Evolutionary conservation across 2,113 vertebrate species (phyloP).

Genomic region (Actenoides lindsayi): DNA sequence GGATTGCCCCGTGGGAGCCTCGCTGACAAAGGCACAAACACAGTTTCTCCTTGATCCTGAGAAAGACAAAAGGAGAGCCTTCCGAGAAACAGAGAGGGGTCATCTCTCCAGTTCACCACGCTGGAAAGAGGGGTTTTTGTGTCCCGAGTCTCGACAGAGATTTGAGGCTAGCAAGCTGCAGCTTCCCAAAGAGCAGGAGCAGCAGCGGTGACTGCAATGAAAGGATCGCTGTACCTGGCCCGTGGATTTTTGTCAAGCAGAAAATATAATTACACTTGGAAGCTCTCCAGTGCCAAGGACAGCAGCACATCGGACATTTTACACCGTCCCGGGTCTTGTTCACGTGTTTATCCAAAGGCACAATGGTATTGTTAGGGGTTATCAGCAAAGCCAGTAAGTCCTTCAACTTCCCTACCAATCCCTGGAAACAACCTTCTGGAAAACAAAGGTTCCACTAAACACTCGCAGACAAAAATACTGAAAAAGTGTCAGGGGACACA

Average conservation of each 20-base stretch:
- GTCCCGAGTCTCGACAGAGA: neutral
- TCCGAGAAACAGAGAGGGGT: neutral
- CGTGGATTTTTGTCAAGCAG: neutral
- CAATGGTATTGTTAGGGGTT: neutral
- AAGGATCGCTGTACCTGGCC: neutral
- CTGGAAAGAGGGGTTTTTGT: neutral
- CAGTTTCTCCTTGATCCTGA: neutral
- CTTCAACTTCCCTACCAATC: constrained; percentile 15
- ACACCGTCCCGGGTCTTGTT: neutral
- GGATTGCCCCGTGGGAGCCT: neutral
- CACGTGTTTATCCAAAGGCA: neutral
- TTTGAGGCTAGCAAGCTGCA: neutral
- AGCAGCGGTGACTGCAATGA: neutral
- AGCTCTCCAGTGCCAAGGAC: neutral
- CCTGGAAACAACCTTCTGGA: constrained; percentile 10
- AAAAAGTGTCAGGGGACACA: neutral
- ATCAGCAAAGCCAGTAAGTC: constrained; percentile 11
- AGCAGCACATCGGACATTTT: neutral
- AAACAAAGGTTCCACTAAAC: neutral
- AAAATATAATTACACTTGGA: neutral
- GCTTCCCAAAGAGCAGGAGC: neutral
- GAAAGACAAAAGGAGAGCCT: neutral
- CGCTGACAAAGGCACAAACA: neutral
- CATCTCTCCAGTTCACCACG: neutral
- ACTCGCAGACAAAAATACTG: neutral